These are phyloP conservation scores for Oryzias melastigma DNA, from an alignment of 2,113 vertebrate species.

Conservation along the genomic window DNA sequence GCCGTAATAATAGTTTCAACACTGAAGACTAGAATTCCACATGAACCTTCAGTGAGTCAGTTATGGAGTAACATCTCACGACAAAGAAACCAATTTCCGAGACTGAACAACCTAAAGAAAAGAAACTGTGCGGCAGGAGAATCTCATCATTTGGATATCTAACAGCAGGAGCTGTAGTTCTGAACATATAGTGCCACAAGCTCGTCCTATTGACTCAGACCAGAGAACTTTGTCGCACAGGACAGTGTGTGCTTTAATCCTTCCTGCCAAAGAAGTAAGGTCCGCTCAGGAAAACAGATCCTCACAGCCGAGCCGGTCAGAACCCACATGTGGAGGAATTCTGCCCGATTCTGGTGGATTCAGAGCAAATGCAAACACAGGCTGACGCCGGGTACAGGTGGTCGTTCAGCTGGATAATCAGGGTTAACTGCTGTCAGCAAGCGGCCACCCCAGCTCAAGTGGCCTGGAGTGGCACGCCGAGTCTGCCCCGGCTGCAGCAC, in stretches of 20 bases:
- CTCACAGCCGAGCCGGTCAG: too few relatives aligned
- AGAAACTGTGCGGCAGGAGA: constrained; percentile 2
- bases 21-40: too few relatives aligned
- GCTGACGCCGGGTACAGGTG: constrained; percentile 17
- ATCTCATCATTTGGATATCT: constrained; percentile 11
- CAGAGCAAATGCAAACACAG: not conserved
- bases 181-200: constrained; percentile 27
- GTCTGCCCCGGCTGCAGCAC: constrained; percentile 5
- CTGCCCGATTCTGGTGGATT: too few relatives aligned
- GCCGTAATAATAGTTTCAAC: too few relatives aligned
- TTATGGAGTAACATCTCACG: too few relatives aligned
- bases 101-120: too few relatives aligned
- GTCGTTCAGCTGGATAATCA: constrained; percentile 34
- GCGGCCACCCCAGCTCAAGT: constrained; percentile 27
- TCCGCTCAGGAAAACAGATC: too few relatives aligned
- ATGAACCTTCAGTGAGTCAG: too few relatives aligned
- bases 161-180: constrained; percentile 4
- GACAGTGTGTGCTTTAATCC: not conserved
- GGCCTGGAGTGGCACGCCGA: constrained; percentile 26
- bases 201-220: constrained; percentile 23
- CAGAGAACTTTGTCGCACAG: constrained; percentile 2
- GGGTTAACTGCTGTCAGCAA: constrained; percentile 49
- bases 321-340: too few relatives aligned
- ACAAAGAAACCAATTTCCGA: too few relatives aligned
- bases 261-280: not conserved